phyloP scores from a whole-genome alignment of 37 sponge, comb jelly and placozoan species.

The Spongilla lacustris region DNA sequence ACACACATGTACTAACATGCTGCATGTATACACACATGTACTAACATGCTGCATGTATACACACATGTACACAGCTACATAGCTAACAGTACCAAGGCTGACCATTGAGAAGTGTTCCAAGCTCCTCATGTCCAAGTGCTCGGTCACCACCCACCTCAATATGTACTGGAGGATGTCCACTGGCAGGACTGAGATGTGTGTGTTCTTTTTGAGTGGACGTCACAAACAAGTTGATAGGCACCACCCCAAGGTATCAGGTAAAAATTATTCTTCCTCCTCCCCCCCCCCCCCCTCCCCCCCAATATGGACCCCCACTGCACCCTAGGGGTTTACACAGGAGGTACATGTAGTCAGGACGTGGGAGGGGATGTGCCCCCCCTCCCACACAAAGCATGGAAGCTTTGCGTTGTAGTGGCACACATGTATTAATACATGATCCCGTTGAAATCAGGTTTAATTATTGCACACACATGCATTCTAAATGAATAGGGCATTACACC shows the following conservation, averaged over 20 bases:
- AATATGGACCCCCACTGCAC: too few relatives aligned
- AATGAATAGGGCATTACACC: too few relatives aligned
- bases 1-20: not conserved
- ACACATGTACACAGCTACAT: not conserved
- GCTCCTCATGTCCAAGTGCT: constrained; percentile 61
- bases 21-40: not conserved
- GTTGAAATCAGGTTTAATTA: too few relatives aligned
- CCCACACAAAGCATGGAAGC: too few relatives aligned
- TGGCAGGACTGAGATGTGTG: constrained; percentile 80
- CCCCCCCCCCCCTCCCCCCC: too few relatives aligned
- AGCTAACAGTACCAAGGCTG: not conserved
- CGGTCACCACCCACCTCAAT: constrained; percentile 71
- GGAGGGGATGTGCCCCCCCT: too few relatives aligned
- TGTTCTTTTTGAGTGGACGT: constrained; percentile 17
- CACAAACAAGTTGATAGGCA: not conserved
- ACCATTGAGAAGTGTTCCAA: constrained; percentile 79
- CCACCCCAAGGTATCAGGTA: not conserved
- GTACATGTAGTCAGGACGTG: too few relatives aligned
- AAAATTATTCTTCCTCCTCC: not conserved
- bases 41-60: not conserved
- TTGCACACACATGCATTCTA: too few relatives aligned
- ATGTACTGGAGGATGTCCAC: constrained; percentile 60
- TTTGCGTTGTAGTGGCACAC: too few relatives aligned
- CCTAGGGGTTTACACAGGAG: too few relatives aligned
- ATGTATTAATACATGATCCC: too few relatives aligned